phyloP scores from a whole-genome alignment of 2,888 invertebrate species.

The Polymixis flavicincta region DNA sequence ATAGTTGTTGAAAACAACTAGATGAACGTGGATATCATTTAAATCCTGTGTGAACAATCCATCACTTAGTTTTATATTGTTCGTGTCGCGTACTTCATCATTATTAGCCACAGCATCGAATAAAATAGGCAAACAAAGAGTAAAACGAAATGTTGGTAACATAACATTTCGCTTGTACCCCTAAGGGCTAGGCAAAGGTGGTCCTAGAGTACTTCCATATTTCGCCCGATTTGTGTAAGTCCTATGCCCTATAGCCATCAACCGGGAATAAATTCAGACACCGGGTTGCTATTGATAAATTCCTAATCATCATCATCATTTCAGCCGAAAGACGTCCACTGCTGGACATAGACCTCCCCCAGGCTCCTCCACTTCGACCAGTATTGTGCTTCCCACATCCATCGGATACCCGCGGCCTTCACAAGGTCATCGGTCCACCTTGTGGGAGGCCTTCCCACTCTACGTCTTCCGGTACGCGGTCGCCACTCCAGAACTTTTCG shows the following conservation, averaged over 20 bases:
- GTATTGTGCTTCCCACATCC: too few relatives aligned
- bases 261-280: background rate
- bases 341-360: too few relatives aligned
- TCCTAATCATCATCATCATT: too few relatives aligned
- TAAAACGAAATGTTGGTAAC: background rate
- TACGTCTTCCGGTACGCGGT: too few relatives aligned
- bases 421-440: too few relatives aligned
- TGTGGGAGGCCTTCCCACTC: too few relatives aligned
- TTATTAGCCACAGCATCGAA: constrained; percentile 1
- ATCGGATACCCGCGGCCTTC: too few relatives aligned
- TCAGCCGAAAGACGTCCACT: too few relatives aligned
- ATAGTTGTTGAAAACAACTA: background rate
- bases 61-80: constrained; percentile 15
- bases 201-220: fast-evolving
- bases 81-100: constrained; percentile 16
- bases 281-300: background rate
- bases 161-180: background rate
- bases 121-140: background rate
- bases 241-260: too few relatives aligned
- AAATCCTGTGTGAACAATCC: constrained; percentile 2
- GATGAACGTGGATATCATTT: constrained; percentile 1
- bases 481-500: too few relatives aligned
- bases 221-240: background rate
- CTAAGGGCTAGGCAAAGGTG: background rate
- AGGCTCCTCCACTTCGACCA: too few relatives aligned